A percentile compares a stretch with the other conserved stretches of the same genome.
phyloP scores from a whole-genome alignment of 2,113 vertebrate genomes.

The Polyodon spathula region DNA sequence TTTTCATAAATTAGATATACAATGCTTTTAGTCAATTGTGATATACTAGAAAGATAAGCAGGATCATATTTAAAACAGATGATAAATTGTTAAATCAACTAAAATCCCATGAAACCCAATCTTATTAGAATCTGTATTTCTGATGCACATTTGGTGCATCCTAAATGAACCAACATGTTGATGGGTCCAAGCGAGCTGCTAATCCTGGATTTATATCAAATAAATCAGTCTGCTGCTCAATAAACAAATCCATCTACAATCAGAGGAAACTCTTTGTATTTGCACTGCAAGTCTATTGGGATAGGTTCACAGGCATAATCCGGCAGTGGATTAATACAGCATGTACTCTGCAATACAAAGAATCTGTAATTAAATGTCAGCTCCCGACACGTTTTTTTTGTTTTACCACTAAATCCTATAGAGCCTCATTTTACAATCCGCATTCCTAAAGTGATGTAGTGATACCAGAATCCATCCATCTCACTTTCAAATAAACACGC shows the following conservation, averaged over 20 bases:
- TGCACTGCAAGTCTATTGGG: conserved; percentile 1
- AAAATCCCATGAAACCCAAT: no score
- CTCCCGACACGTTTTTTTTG: conserved; percentile 28
- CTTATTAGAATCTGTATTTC: no score
- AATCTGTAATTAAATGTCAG: conserved; percentile 47
- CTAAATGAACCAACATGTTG: conserved; percentile 19
- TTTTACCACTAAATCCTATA: conserved; percentile 25
- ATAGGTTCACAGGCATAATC: neutral
- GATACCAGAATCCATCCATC: neutral
- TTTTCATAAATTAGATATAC: no score
- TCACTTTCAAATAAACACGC: conserved; percentile 3
- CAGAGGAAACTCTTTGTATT: conserved; percentile 15
- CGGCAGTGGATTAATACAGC: conserved; percentile 4
- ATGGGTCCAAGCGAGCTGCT: no score
- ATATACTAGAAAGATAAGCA: no score
- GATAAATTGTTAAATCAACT: no score
- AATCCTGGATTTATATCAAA: conserved; percentile 26
- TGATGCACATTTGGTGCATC: neutral
- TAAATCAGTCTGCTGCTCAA: conserved; percentile 20
- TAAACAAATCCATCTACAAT: conserved; percentile 18
- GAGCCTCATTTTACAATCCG: conserved; percentile 12
- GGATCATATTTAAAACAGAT: no score
- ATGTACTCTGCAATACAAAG: conserved; percentile 21
- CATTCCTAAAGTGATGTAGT: neutral
- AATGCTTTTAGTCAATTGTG: no score